These are phyloP conservation scores for Acromyrmex echinatior DNA, from an alignment of 1,140 invertebrate species.

Conservation along the genomic window DNA sequence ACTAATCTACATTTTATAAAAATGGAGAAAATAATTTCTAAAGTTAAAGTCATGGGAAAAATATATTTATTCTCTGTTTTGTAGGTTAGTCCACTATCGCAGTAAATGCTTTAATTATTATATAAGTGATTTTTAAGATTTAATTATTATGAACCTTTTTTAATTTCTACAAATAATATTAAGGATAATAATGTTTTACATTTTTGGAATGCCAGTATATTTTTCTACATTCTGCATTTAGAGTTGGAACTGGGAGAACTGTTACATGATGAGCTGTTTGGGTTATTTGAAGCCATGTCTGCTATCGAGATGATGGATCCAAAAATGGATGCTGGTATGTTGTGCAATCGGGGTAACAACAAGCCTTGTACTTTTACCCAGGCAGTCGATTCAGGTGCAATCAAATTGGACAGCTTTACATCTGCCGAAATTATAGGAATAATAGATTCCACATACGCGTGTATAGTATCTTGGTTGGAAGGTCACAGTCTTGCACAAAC, in stretches of 20 bases:
- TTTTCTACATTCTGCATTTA: conserved; percentile 78
- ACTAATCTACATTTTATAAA: too few species aligned
- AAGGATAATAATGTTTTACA: neutral
- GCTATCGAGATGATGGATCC: conserved; percentile 99
- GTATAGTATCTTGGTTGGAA: conserved; percentile 97
- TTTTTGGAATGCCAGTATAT: conserved; percentile 28
- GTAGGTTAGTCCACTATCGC: too few species aligned
- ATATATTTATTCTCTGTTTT: too few species aligned
- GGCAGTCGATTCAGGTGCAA: conserved; percentile 91
- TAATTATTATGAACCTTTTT: neutral
- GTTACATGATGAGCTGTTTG: conserved; percentile 96
- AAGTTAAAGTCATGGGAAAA: too few species aligned
- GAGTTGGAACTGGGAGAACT: conserved; percentile 95
- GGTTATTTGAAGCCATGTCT: conserved; percentile 99
- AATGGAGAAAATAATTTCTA: too few species aligned
- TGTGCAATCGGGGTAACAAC: conserved; percentile 95
- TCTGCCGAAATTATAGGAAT: conserved; percentile 93
- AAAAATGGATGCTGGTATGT: conserved; percentile 99
- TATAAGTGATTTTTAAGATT: neutral
- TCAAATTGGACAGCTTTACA: conserved; percentile 93
- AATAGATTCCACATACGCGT: conserved; percentile 97
- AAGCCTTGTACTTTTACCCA: conserved; percentile 96
- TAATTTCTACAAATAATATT: conserved; percentile 1
- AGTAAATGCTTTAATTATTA: too few species aligned
- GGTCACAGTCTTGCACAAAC: conserved; percentile 98